Base-by-base conservation (phyloP, 2,797 vertebrate species). In the Pelobates cultripes region DNA sequence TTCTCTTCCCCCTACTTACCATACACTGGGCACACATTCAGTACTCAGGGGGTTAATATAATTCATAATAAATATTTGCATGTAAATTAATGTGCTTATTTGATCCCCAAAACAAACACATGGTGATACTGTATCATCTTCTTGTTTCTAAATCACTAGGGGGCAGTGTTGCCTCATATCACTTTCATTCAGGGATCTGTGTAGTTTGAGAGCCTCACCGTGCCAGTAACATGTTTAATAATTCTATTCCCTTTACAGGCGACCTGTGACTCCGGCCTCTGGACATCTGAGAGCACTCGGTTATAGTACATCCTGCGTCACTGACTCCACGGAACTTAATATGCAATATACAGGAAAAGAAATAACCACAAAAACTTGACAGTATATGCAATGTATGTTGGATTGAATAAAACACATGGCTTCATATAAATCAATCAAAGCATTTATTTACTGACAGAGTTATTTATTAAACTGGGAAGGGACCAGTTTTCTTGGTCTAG, bases 241-340 rank as follows among this genome's bases (percentile, higher is more conserved):
- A 71, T 17, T 42, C 17, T 71, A 9, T 71, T 71, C 43, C 68
- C 7, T 14, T 64, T n/a, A 2, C 75, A 82, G 80, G 42, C 68
- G 61, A 57, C 47, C 55, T 12, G 12, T 68, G 70, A 73, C 70
- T 8, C 40, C n/a, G 28, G 7, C 12, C 9, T 28, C 42, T 68
- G 47, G 70, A 77, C 55, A 14, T 77, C 41, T 17, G 75, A 82
- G 28, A 72, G 75, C 43, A 82, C 80, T 13, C 45, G 47, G 8
- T 69, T 77, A 13, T 82, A 61, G 76, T 10, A 68, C 53, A 15
- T 51, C 44, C 44, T 47, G 43, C 6, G 44, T 15, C n/a, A 28
- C 43, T 47, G 8, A 4, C 15, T 43, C n/a, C 70, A 14, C 13
- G 4, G 42, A 57, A 14, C 13, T 12, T 57, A 4, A 57, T 15